Conservation (phyloP, 1,140 invertebrate species). For the Euborellia annulipes region DNA sequence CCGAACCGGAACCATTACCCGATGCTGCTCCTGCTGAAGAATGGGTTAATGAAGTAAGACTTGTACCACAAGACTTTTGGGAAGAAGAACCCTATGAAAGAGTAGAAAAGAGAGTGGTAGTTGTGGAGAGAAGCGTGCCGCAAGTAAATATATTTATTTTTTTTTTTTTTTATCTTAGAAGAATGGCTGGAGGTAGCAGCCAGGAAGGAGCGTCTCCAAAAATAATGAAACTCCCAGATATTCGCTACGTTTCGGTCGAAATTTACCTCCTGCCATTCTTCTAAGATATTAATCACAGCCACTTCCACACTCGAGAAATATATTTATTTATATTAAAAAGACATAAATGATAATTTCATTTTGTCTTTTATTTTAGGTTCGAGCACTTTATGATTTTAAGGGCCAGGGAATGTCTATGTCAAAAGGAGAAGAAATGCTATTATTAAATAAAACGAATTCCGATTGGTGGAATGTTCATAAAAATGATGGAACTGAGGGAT, state of each 20-base stretch:
- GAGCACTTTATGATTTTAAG: constrained; percentile 65
- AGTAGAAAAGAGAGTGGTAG: constrained; percentile 64
- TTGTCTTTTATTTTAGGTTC: too few relatives aligned
- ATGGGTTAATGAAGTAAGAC: constrained; percentile 55
- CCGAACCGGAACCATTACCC: constrained; percentile 42
- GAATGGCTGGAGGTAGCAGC: too few relatives aligned
- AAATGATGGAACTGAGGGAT: constrained; percentile 80
- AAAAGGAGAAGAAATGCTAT: constrained; percentile 78
- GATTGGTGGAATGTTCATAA: constrained; percentile 98
- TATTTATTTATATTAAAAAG: too few relatives aligned
- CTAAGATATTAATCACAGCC: too few relatives aligned
- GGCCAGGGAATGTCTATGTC: constrained; percentile 86
- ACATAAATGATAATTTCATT: too few relatives aligned
- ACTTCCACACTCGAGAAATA: too few relatives aligned
- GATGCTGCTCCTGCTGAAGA: constrained; percentile 49
- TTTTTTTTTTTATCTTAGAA: too few relatives aligned
- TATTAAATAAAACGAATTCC: constrained; percentile 86
- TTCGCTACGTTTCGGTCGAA: too few relatives aligned
- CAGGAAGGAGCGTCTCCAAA: too few relatives aligned
- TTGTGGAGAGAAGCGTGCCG: constrained; percentile 72
- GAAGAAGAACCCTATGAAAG: constrained; percentile 79
- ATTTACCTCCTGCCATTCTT: too few relatives aligned
- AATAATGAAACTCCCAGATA: too few relatives aligned
- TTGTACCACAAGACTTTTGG: constrained; percentile 79
- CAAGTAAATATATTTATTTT: too few relatives aligned